Evolutionary conservation across 2,888 invertebrate species (phyloP), one percentile per base, ranked within the genome.

Genomic region (Calliphora vomitoria): DNA sequence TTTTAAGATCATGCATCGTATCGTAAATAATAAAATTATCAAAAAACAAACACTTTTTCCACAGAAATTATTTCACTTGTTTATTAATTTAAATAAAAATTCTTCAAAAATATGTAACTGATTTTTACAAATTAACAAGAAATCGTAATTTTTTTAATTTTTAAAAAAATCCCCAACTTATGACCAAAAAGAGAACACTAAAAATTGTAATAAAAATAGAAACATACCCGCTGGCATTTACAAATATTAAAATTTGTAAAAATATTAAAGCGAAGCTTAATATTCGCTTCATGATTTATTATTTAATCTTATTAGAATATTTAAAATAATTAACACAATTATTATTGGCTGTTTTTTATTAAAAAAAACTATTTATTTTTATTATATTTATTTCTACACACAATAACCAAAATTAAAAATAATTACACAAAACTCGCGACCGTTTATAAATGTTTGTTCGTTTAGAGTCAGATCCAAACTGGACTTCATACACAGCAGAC

Each of bases 221-320:
- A 80, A 92, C 92, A 90, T 84, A 92, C 92, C 92, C 92, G 55
- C 88, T 87, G 62, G 90, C 91, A 82, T 90, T 89, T 47, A 90
- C 90, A 44, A 90, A 88, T 38, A 91, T 55, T 62, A 89, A 90
- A 74, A 90, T 89, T 89, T 92, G 92, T 74, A 92, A 31, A 20
- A 91, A 10, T 58, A 85, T 38, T 25, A 88, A 84, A 62, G 89
- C 89, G 64, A 90, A 80, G 72, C 66, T 78, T 10, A 90, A 79
- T 72, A 66, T 68, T 66, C 90, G 91, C 89, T 89, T 78, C 93
- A 92, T 92, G 41, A 84, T 81, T 31, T 66, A 25, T 1, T 25
- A 25, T 1, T 25, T 25, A 25, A 25, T 25, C 25, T 1, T 25
- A 2, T 25, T 25, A 25, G 25, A 25, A 25, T 25, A 25, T 62